phyloP scores from a whole-genome alignment of 2,888 invertebrate species.

The Dastarcus helophoroides region DNA sequence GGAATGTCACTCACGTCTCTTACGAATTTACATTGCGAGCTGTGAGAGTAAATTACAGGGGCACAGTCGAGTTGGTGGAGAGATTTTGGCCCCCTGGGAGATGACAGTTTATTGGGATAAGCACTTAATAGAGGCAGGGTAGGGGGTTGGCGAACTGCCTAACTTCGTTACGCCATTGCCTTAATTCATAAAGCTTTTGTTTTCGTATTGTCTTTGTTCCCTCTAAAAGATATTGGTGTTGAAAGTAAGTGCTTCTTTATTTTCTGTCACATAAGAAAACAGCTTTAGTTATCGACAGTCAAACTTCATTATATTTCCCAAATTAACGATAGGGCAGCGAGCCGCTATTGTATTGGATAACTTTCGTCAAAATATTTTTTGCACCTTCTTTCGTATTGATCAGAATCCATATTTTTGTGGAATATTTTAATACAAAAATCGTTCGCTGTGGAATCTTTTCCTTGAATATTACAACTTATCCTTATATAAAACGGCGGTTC shows the following conservation, averaged over 20 bases:
- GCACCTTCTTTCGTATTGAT: too few relatives aligned
- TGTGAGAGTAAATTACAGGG: constrained; percentile 31
- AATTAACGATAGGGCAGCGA: too few relatives aligned
- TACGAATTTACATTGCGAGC: constrained; percentile 32
- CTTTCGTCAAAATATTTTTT: too few relatives aligned
- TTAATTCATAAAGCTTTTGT: constrained; percentile 35
- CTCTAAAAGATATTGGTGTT: constrained; percentile 26
- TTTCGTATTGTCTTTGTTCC: constrained; percentile 27
- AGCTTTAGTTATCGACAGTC: neutral
- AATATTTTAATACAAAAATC: too few relatives aligned
- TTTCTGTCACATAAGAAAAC: constrained; percentile 9
- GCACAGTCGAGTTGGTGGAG: constrained; percentile 27
- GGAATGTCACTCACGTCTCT: constrained; percentile 30
- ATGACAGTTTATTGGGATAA: constrained; percentile 38
- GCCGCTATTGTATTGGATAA: too few relatives aligned
- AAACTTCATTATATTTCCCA: constrained; percentile 2
- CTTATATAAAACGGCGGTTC: too few relatives aligned
- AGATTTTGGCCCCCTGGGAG: constrained; percentile 29
- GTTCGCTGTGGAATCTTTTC: too few relatives aligned
- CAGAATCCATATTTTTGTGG: too few relatives aligned
- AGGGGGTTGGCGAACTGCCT: constrained; percentile 20
- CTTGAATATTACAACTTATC: too few relatives aligned
- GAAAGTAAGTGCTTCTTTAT: constrained; percentile 29
- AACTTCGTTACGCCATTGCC: constrained; percentile 34
- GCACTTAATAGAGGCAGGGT: constrained; percentile 33